Evolutionary conservation across 2,888 invertebrate genomes (phyloP), one percentile per base, ranked within the genome.

Genomic region (Alsophila aescularia): DNA sequence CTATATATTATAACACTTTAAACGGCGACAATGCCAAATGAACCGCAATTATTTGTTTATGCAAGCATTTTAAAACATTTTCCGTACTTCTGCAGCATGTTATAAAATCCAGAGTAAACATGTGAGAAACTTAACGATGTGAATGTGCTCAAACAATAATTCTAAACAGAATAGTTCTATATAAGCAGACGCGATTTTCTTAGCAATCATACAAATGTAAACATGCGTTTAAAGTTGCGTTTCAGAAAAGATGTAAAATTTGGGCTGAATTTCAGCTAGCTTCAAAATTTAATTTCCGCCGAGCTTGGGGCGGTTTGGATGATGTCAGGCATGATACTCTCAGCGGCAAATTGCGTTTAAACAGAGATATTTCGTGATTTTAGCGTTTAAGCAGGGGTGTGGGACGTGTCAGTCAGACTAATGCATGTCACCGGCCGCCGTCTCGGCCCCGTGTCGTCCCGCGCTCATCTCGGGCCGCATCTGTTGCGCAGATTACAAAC

Each of bases 271-370:
- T 53, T 44, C 54, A 47, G 52, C 41, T 48, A 44, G 51, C 51
- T 70, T 71, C 68, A 70, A 73, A 72, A 71, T 71, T 67, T 73
- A 71, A 76, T 75, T 75, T 72, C 67, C 65, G 65, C 58, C 42
- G 55, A 64, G 63, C 56, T 31, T 35, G 52, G 29, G 64, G 58
- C 51, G 63, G 55, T 63, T 64, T 59, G 69, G 64, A 64, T 65
- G 64, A 64, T 65, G 64, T 63, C 62, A 62, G 58, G 55, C 61
- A 59, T 62, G 60, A 67, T 58, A 55, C 54, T 60, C 67, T 57
- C 42, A 47, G 49, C 52, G 61, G 42, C 54, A 69, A 73, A 69
- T 72, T 70, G 63, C 59, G 61, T 67, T 66, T 64, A 67, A 70
- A 71, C 62, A 68, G 69, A 24, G 5, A 24, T 5, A 24, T 24